Base-by-base conservation (phyloP, 2,888 invertebrate genomes). In the Thera britannica region DNA sequence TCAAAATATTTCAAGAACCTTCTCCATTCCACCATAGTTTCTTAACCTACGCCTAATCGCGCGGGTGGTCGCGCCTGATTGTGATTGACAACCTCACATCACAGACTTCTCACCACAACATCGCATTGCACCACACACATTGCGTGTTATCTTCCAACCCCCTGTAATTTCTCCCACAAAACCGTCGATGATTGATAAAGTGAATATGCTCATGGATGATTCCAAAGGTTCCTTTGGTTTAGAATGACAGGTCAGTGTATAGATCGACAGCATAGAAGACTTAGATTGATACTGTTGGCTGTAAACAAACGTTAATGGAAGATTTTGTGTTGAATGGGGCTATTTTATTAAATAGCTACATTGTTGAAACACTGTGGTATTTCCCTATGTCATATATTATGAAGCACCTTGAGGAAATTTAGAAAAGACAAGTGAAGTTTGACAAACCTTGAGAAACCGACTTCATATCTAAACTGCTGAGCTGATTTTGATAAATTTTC, bases 1-100 rank as follows among this genome's bases (percentile, higher is more conserved):
- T 23, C 23, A 1, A 23, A 23, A 23, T 23, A 23, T 23, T 23
- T 23, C 23, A 23, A 23, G n/a, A 46, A 58, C 7, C 75, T 2
- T 66, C 86, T 90, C 90, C 72, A 87, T 62, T 2, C 52, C 67
- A 70, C 65, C 67, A 59, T 51, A 73, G 72, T 76, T 78, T 81
- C 81, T 76, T 72, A 82, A 79, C 79, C 78, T 74, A 80, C 81
- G 83, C 83, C 86, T 91, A 90, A 92, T 91, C 90, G 87, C 77
- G 90, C 92, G 92, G 92, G 92, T 93, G 92, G 92, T 91, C 92
- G 88, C 73, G 83, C 81, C 83, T 92, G 92, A 92, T 92, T 92
- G 92, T 93, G 92, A 93, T 90, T 92, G 92, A 93, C 92, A 92
- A 90, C 83, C 80, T 75, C 83, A 82, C 89, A 87, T 91, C 92